Percentiles rank a stretch among this genome's conserved stretches.
Evolutionary conservation across 2,113 vertebrate genomes (phyloP).

Genomic region (Sturnus vulgaris): DNA sequence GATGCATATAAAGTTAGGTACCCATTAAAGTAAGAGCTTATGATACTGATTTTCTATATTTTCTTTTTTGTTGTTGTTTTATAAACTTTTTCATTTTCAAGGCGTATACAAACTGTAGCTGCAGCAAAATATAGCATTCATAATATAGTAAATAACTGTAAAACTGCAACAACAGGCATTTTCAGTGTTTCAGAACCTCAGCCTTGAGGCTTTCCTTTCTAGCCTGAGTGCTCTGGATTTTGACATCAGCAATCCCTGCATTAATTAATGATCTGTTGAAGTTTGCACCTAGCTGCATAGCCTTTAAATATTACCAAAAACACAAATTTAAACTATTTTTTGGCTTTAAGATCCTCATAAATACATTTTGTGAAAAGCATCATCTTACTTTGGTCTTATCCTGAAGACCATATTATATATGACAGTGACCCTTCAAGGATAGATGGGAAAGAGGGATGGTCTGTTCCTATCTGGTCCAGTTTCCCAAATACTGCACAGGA

Average conservation of each 20-base stretch:
- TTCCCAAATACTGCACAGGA: not conserved
- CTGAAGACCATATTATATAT: not conserved
- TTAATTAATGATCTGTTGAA: not conserved
- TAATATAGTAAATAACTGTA: not conserved
- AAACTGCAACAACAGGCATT: not conserved
- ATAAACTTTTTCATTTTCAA: not conserved
- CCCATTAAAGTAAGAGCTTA: not conserved
- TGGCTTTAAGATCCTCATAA: not conserved
- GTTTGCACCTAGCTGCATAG: not conserved
- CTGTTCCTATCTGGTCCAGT: not conserved
- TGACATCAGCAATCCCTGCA: not conserved
- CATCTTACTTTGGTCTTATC: not conserved
- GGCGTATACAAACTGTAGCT: not conserved
- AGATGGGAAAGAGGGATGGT: not conserved
- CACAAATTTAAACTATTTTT: not conserved
- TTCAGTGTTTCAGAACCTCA: not conserved
- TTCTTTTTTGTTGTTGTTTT: not conserved
- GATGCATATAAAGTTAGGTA: not conserved
- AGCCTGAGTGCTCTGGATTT: not conserved
- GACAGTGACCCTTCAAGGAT: not conserved
- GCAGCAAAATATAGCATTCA: not conserved
- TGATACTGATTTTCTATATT: fast-evolving
- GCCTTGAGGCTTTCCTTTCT: not conserved
- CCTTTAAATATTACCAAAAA: not conserved
- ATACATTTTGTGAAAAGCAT: not conserved